Evolutionary conservation across 1,140 invertebrate genomes (phyloP), one percentile per base, ranked within the genome.

Genomic region (Magallana gigas): DNA sequence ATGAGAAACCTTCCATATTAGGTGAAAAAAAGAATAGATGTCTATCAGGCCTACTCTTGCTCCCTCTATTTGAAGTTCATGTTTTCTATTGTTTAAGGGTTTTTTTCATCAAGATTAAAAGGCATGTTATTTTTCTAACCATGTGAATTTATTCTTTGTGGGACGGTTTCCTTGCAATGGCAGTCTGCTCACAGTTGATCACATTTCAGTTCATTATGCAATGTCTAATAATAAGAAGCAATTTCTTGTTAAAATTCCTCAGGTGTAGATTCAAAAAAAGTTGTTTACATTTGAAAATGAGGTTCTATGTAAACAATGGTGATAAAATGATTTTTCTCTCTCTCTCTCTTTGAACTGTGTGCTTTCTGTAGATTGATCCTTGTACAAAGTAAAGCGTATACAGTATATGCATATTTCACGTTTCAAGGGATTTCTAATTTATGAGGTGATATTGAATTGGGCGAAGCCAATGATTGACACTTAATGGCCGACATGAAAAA

Each of bases 161-260:
- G 23, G 18, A 71, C 68, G 14, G 36, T 71, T 36, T 6, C 18
- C n/a, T 29, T 23, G 23, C 23, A 71, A 11, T 6, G 68, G 23
- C 18, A 12, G 68, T 29, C 68, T 71, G 68, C 18, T 11, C 68
- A 3, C 11, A 23, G 3, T 23, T 23, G 68, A 9, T 71, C 68
- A 71, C 68, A 36, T 71, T 71, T 71, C 68, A 71, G 68, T 71
- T 6, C 36, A 71, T 71, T 71, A 71, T 71, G 68, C 68, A 71
- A 71, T 71, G 18, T 71, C 18, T 71, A 71, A 71, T 71, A 23
- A 71, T 71, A 11, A 71, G 68, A 71, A 23, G 68, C 68, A 11
- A 71, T 71, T 71, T 71, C 18, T 71, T 18, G 36, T 71, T 71
- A 71, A 71, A 71, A 71, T 71, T 71, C 68, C 36, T 71, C 68